Evolutionary conservation across 2,888 invertebrate genomes (phyloP).

Genomic region (Oxyteleia sp.): DNA sequence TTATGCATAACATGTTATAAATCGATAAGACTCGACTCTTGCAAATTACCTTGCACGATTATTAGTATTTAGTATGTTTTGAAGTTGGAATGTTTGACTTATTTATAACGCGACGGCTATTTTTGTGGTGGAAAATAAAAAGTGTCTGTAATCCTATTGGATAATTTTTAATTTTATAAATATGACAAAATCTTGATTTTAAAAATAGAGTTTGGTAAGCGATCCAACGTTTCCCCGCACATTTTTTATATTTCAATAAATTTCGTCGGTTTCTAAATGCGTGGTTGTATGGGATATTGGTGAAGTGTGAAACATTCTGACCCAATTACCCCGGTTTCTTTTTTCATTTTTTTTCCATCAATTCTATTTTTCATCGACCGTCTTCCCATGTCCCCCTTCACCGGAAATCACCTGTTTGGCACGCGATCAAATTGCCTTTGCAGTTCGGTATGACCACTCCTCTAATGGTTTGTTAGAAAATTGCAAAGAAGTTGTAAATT

Average conservation of each 20-base stretch:
- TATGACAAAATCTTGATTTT: slow-evolving; percentile 27
- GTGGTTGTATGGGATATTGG: slow-evolving; percentile 82
- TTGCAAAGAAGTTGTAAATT: slow-evolving; percentile 39
- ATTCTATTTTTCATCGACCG: slow-evolving; percentile 79
- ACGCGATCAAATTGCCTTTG: slow-evolving; percentile 79
- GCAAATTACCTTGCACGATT: slow-evolving; percentile 26
- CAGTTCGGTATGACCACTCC: slow-evolving; percentile 46
- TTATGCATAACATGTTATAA: slow-evolving; percentile 26
- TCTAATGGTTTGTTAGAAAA: slow-evolving; percentile 47
- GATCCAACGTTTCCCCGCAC: slow-evolving; percentile 28
- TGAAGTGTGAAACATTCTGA: slow-evolving; percentile 86
- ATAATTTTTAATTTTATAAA: slow-evolving; percentile 46
- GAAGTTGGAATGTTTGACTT: slow-evolving; percentile 41
- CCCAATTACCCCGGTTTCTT: slow-evolving; percentile 82
- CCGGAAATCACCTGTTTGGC: slow-evolving; percentile 86
- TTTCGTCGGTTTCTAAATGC: slow-evolving; percentile 50
- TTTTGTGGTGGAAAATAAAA: slow-evolving; percentile 19
- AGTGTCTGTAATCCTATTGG: slow-evolving; percentile 5
- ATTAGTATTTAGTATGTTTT: slow-evolving; percentile 38
- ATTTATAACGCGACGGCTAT: slow-evolving; percentile 39
- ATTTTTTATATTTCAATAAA: slow-evolving; percentile 70
- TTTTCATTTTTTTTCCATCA: slow-evolving; percentile 73
- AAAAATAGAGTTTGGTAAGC: slow-evolving; percentile 54
- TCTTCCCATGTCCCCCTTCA: slow-evolving; percentile 41
- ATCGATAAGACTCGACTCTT: slow-evolving; percentile 36